These are phyloP conservation scores for Batillaria attramentaria DNA, from an alignment of 1,140 invertebrate genomes.

Conservation along the genomic window DNA sequence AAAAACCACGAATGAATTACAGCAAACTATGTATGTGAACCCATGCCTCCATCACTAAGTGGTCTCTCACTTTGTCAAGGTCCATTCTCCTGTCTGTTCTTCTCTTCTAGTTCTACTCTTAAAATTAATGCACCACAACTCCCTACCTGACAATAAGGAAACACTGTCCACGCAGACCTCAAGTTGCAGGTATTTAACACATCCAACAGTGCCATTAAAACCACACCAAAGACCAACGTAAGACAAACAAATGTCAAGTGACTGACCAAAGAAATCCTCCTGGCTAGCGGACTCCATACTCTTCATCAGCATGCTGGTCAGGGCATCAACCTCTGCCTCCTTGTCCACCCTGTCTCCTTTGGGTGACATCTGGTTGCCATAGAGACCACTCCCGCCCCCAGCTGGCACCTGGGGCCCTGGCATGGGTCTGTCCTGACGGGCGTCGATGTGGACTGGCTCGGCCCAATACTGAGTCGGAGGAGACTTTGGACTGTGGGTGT, in stretches of 20 bases:
- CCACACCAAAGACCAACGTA: neutral
- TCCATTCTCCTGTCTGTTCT: too few relatives aligned
- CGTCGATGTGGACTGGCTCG: slow-evolving; percentile 4
- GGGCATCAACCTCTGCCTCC: slow-evolving; percentile 88
- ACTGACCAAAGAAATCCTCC: slow-evolving; percentile 82
- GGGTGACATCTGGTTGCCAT: neutral
- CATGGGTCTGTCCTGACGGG: slow-evolving; percentile 34
- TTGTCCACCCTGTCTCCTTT: slow-evolving; percentile 39
- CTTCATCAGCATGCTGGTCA: slow-evolving; percentile 88
- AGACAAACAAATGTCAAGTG: neutral
- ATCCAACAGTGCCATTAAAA: too few relatives aligned
- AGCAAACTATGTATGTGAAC: too few relatives aligned
- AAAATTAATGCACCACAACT: too few relatives aligned
- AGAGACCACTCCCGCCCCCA: slow-evolving; percentile 1
- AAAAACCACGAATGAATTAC: too few relatives aligned
- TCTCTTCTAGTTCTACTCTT: too few relatives aligned
- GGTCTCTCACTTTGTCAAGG: too few relatives aligned
- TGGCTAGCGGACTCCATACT: slow-evolving; percentile 83
- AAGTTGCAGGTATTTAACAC: too few relatives aligned
- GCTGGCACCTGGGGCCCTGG: slow-evolving; percentile 40
- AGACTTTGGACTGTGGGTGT: too few relatives aligned
- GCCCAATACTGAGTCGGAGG: neutral
- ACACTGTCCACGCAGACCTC: too few relatives aligned
- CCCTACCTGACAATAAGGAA: too few relatives aligned
- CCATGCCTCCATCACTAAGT: too few relatives aligned